phyloP scores from a whole-genome alignment of 2,797 vertebrate genomes.

The Arctocebus calabarensis region DNA sequence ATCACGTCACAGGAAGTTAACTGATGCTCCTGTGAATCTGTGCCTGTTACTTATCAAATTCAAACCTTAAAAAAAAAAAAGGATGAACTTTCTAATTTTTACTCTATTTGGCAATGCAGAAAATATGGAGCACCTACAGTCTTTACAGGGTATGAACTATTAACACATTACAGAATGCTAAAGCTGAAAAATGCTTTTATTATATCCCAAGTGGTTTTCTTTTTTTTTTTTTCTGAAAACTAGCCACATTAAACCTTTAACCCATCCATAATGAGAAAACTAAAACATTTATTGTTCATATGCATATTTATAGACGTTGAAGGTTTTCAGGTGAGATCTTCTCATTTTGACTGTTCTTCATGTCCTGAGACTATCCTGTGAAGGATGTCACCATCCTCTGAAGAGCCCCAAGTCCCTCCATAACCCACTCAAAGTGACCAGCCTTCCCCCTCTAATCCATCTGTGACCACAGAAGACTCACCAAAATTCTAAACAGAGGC shows the following conservation, averaged over 20 bases:
- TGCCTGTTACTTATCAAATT: constrained; percentile 42
- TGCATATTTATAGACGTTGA: neutral
- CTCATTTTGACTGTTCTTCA: neutral
- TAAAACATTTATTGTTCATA: neutral
- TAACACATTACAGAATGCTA: constrained; percentile 40
- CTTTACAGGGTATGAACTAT: neutral
- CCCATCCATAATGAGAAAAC: neutral
- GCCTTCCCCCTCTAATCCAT: neutral
- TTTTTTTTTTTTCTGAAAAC: neutral
- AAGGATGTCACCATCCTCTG: neutral
- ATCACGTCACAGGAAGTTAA: constrained; percentile 49
- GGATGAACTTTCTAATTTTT: constrained; percentile 50
- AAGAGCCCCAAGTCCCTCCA: neutral
- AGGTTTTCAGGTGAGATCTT: neutral
- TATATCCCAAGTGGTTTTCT: neutral
- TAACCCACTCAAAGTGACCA: neutral
- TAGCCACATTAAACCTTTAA: neutral
- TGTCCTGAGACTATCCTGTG: too few species aligned
- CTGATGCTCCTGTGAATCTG: neutral
- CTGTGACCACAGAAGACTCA: neutral
- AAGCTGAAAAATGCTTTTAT: neutral
- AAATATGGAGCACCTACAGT: neutral
- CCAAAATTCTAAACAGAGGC: neutral
- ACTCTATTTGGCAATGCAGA: constrained; percentile 27
- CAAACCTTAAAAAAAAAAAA: constrained; percentile 25